Base-by-base conservation (phyloP, 2,113 vertebrate species). In the Seriola rivoliana region DNA sequence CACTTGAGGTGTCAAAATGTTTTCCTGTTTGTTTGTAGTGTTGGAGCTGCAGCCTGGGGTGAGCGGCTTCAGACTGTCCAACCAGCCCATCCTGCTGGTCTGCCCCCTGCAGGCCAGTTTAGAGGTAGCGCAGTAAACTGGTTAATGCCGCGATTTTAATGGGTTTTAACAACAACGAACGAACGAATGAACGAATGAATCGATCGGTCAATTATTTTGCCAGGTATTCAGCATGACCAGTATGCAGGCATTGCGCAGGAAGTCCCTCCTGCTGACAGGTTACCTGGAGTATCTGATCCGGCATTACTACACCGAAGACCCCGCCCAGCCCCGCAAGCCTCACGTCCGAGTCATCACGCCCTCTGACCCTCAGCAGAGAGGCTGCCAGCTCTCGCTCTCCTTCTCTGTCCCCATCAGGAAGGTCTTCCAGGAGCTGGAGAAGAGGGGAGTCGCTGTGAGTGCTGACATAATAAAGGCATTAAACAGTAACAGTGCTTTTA, bases 101-200 rank as follows among this genome's bases (percentile, higher is more conserved):
- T 98, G 97, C 84, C 82, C 96, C 32, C 95, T 99, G 78, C 97
- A 99, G 23, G 98, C 98, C 82, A 97, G 97, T 91, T 93, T 99
- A 84, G 97, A 99, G 97, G 98, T 99, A 94, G 92, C 95, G 88
- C 50, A 78, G 65, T 10, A 2, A 38, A 21, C 13, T 13, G 14
- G 13, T 10, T 46, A 13, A 14, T 14, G 12, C 3, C 4, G 9
- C 3, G 13, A 14, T 13, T 46, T 16, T 5, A 14, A 46, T 46
- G 44, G 44, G 13, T 46, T 38, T 38, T 5, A 38, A 29, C 29
- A 29, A 29, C 29, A 29, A 29, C 2, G 29, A 38, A 38, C 1
- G 6, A 38, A 8, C 1, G 8, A 38, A 8, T 8, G 29, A 38
- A 38, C 1, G 6, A 38, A 8, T 23, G 6, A 38, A 8, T 23